Percentiles rank a stretch among this genome's conserved stretches.
Conservation (phyloP, 2,797 vertebrate genomes). For the Sphenopsis melanotis region DNA sequence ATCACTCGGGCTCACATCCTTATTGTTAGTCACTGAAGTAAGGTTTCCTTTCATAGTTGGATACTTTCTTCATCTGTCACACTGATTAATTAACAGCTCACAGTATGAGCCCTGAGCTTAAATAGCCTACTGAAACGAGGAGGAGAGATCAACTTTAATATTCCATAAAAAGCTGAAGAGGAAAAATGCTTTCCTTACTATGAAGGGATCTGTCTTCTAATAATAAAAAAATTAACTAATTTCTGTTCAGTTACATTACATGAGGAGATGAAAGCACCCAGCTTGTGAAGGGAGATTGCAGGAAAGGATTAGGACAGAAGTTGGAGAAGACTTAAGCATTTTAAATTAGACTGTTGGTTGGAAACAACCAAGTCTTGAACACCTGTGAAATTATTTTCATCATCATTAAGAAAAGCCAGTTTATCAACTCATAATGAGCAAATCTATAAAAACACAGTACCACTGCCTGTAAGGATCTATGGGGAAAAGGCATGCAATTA, state of each 20-base stretch:
- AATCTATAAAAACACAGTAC: not conserved
- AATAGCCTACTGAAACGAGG: constrained; percentile 40
- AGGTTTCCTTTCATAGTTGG: constrained; percentile 73
- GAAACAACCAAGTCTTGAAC: constrained; percentile 14
- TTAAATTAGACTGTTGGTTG: constrained; percentile 10
- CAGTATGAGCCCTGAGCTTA: constrained; percentile 67
- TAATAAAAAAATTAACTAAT: not conserved
- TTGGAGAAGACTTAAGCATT: not conserved
- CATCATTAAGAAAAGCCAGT: not conserved
- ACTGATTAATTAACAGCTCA: constrained; percentile 80
- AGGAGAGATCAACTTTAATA: constrained; percentile 31
- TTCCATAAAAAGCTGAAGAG: constrained; percentile 45
- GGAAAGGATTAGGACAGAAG: not conserved
- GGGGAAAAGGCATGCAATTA: not conserved
- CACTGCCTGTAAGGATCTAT: not conserved
- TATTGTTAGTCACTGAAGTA: constrained; percentile 56
- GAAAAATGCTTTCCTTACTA: not conserved
- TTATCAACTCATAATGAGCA: not conserved
- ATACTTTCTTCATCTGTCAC: constrained; percentile 78
- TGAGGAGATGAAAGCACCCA: not conserved
- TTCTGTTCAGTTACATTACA: not conserved
- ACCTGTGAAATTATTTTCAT: constrained; percentile 11
- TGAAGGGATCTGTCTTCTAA: not conserved
- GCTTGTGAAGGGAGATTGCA: not conserved
- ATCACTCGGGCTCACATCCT: constrained; percentile 7